These are phyloP conservation scores for Coturnix japonica DNA, from an alignment of 2,113 vertebrate species.

Conservation along the genomic window DNA sequence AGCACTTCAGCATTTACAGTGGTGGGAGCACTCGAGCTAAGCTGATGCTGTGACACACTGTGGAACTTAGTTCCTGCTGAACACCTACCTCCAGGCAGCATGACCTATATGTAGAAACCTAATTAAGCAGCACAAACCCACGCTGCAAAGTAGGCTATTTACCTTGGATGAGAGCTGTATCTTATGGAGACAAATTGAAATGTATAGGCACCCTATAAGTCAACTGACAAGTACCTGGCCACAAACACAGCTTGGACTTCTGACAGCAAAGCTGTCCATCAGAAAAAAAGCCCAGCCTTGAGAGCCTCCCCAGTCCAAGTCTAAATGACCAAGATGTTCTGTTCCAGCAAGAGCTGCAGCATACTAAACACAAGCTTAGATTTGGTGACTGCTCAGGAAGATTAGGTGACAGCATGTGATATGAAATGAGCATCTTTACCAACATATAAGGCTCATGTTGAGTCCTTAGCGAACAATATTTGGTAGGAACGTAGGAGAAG, in stretches of 20 bases:
- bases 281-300: neutral
- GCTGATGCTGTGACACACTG: neutral
- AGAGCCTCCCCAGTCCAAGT: neutral
- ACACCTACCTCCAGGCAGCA: neutral
- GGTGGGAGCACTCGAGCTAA: neutral
- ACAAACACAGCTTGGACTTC: neutral
- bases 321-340: neutral
- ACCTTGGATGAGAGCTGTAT: neutral
- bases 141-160: constrained; percentile 14
- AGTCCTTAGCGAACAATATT: neutral
- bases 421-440: neutral
- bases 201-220: neutral
- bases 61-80: neutral
- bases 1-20: neutral
- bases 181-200: constrained; percentile 17
- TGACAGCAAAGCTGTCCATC: neutral
- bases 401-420: neutral
- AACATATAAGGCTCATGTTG: neutral
- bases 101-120: constrained; percentile 48
- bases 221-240: neutral
- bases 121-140: constrained; percentile 22
- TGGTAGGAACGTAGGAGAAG: neutral
- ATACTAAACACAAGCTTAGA: neutral
- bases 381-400: neutral
- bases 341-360: neutral